Conservation (phyloP, 1,140 invertebrate genomes). For the Procambarus clarkii region DNA sequence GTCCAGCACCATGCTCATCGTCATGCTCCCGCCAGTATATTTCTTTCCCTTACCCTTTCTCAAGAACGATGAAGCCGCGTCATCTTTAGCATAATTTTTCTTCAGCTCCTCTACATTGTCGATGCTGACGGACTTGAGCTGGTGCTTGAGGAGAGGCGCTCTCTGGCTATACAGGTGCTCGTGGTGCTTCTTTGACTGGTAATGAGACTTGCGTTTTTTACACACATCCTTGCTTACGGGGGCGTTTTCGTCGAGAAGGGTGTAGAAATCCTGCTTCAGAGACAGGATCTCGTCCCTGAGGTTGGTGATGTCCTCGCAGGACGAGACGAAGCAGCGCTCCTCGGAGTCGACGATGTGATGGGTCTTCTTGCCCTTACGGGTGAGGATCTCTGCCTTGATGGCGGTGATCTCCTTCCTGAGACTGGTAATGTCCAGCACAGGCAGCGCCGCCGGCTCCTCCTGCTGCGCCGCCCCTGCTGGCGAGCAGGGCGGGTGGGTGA, state of each 20-base stretch:
- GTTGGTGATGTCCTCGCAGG: slow-evolving; percentile 57
- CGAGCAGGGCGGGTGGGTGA: background rate
- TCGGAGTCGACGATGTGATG: slow-evolving; percentile 2
- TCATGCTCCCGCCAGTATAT: background rate
- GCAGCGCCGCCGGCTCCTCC: slow-evolving; percentile 10
- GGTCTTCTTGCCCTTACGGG: slow-evolving; percentile 49
- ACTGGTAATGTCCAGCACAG: slow-evolving; percentile 49
- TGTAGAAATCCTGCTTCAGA: slow-evolving; percentile 55
- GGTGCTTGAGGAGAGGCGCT: slow-evolving; percentile 44
- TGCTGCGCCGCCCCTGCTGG: background rate
- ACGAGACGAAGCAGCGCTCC: slow-evolving; percentile 47
- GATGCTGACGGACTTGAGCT: slow-evolving; percentile 60
- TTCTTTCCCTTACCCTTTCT: background rate
- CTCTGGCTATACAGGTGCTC: background rate
- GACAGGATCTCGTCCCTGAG: slow-evolving; percentile 54
- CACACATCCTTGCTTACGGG: background rate
- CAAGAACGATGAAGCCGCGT: slow-evolving; percentile 1
- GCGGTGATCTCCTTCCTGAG: slow-evolving; percentile 56
- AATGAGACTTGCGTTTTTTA: slow-evolving; percentile 9
- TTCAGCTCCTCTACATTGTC: slow-evolving; percentile 55
- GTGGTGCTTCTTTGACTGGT: background rate
- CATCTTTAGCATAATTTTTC: background rate
- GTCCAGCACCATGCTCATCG: slow-evolving; percentile 36
- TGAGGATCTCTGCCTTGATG: slow-evolving; percentile 53
- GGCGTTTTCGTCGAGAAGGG: slow-evolving; percentile 38